Percentiles rank a stretch among this genome's conserved stretches.
phyloP scores from a whole-genome alignment of 2,797 vertebrate species.

The Darevskia nairensis region DNA sequence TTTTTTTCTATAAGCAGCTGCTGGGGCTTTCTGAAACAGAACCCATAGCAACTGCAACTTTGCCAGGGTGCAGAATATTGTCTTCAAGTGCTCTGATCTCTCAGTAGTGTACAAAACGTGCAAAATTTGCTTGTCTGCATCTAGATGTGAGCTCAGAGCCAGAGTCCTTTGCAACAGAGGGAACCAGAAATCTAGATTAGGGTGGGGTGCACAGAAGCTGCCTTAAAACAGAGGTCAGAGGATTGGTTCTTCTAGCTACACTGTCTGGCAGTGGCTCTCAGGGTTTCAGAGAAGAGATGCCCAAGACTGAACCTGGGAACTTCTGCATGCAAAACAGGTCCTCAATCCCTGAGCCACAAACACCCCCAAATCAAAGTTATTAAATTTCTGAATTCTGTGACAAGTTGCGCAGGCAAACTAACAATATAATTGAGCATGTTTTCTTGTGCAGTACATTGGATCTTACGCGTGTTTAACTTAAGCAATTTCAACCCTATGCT shows the following conservation, averaged over 20 bases:
- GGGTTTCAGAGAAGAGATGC: neutral
- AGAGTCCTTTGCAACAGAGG: neutral
- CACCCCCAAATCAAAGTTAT: neutral
- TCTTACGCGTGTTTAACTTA: too few relatives aligned
- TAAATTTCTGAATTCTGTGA: neutral
- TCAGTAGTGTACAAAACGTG: neutral
- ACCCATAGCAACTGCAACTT: conserved; percentile 25
- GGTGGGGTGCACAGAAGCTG: neutral
- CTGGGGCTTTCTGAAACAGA: conserved; percentile 38
- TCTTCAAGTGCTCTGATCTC: conserved; percentile 39
- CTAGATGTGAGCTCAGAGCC: neutral
- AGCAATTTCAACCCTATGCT: too few relatives aligned
- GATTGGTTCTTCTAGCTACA: neutral
- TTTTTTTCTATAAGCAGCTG: conserved; percentile 46
- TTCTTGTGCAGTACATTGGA: too few relatives aligned
- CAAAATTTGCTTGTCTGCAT: neutral
- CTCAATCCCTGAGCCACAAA: neutral
- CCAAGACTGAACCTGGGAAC: neutral
- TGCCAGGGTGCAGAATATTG: conserved; percentile 36
- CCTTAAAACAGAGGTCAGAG: neutral
- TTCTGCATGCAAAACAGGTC: neutral
- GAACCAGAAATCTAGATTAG: neutral
- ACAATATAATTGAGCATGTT: neutral
- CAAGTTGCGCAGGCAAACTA: neutral
- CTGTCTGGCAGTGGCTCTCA: neutral